Base-by-base conservation (phyloP, 2,113 vertebrate species). In the Cacatua alba region DNA sequence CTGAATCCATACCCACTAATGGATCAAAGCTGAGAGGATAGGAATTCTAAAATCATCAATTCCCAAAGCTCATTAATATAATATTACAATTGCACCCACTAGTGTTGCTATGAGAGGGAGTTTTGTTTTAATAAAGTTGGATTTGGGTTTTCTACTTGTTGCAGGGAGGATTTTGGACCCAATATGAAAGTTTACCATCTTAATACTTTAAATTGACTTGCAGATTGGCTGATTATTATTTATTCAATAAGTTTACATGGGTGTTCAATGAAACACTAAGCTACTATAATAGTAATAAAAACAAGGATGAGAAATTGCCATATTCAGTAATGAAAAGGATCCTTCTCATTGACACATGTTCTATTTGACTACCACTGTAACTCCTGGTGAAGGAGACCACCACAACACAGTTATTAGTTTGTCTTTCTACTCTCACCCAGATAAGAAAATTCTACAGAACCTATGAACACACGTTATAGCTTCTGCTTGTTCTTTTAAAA, bases 1-100 rank as follows among this genome's bases (percentile, higher is more conserved):
- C 95, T 93, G 92, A 98, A 97, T 98, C 97, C 95, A 96, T 98
- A 97, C 57, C 88, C 91, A 89, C 92, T 97, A 98, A 98, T 98
- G 97, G 97, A 97, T 97, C 92, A 95, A 96, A 96, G 72, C 82
- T 23, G 88, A 97, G 94, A 96, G 93, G 94, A 79, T 96, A 97
- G 60, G 82, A 96, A 95, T 97, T 94, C 91, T 94, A 90, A 97
- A 97, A 94, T 91, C 92, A 94, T 97, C 94, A 68, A 76, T 95
- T 98, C 96, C 95, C 95, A 85, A 85, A 75, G 43, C 67, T 97
- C 88, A 91, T 98, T 97, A 97, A 97, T 97, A 95, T 92, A 96
- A 97, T 97, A 37, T 96, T 95, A 83, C 3, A 97, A 81, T 72
- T 94, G 65, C 71, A 91, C 82, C 89, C 80, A 62, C 51, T 65